Evolutionary conservation across 37 sponge, comb jelly and placozoan species (phyloP).

Genomic region (Geodia barretti): DNA sequence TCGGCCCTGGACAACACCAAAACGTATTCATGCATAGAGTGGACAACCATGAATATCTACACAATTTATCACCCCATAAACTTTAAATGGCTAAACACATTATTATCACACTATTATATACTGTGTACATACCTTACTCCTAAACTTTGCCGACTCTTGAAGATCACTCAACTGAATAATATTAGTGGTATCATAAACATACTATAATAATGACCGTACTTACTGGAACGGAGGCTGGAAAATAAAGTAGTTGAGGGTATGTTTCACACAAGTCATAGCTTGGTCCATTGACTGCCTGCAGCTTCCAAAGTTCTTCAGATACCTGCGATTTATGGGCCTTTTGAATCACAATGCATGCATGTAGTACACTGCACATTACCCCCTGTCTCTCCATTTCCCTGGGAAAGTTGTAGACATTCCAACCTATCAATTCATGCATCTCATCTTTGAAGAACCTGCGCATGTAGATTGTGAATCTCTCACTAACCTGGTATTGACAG

Average conservation of each 20-base stretch:
- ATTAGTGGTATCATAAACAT: not conserved
- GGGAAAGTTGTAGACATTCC: slow-evolving; percentile 72
- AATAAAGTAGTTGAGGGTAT: slow-evolving; percentile 77
- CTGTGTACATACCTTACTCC: slow-evolving; percentile 73
- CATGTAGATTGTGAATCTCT: not conserved
- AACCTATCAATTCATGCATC: slow-evolving; percentile 30
- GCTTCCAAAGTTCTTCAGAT: slow-evolving; percentile 44
- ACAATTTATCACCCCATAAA: too few species aligned
- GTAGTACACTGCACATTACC: slow-evolving; percentile 11
- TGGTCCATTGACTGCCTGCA: slow-evolving; percentile 60
- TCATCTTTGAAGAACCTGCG: not conserved
- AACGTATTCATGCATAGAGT: too few species aligned
- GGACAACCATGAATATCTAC: too few species aligned
- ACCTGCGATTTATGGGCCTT: slow-evolving; percentile 2
- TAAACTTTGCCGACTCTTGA: slow-evolving; percentile 63
- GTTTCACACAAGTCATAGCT: slow-evolving; percentile 65
- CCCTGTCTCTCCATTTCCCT: slow-evolving; percentile 64
- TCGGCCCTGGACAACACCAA: slow-evolving; percentile 80
- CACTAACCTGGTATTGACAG: not conserved
- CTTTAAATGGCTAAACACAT: not conserved
- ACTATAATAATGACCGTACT: too few species aligned
- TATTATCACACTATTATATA: not conserved
- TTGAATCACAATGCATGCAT: not conserved
- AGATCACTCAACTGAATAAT: slow-evolving; percentile 19
- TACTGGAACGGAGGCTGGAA: slow-evolving; percentile 44